Evolutionary conservation across 2,888 invertebrate genomes (phyloP).

Genomic region (Hypolimnas misippus): DNA sequence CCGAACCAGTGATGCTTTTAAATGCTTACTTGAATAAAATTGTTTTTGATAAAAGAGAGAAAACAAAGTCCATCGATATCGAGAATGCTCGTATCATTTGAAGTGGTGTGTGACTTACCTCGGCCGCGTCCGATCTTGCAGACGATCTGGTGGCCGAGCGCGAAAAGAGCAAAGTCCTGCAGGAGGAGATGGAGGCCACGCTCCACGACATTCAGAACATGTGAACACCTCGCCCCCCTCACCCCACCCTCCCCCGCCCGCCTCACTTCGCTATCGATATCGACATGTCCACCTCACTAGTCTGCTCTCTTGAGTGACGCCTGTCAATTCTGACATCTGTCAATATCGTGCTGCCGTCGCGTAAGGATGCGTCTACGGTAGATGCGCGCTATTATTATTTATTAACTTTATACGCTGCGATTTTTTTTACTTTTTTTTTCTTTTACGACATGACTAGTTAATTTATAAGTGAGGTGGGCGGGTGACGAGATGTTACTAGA

Average conservation of each 20-base stretch:
- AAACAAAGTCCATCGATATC: conserved; percentile 20
- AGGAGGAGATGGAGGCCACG: conserved; percentile 99
- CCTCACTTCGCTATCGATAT: conserved; percentile 51
- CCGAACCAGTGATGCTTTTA: no score
- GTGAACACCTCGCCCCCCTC: conserved; percentile 85
- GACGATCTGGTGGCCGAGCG: conserved; percentile 97
- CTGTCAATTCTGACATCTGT: conserved; percentile 33
- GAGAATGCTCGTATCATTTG: conserved; percentile 50
- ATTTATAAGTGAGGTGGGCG: conserved; percentile 59
- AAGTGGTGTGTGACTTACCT: conserved; percentile 75
- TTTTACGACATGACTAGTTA: conserved; percentile 44
- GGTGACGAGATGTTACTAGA: conserved; percentile 74
- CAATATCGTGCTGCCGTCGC: conserved; percentile 19
- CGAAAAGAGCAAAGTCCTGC: conserved; percentile 97
- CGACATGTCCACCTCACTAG: conserved; percentile 43
- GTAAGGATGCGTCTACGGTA: conserved; percentile 9
- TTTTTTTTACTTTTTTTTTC: conserved; percentile 39
- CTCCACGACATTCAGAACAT: conserved; percentile 99
- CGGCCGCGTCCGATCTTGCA: conserved; percentile 85
- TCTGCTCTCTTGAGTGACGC: conserved; percentile 25
- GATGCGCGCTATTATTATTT: conserved; percentile 38
- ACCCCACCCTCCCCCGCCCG: conserved; percentile 52
- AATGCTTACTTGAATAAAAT: no score
- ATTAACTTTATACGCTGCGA: conserved; percentile 34
- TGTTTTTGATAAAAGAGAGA: no score